Evolutionary conservation across 1,140 invertebrate species (phyloP), one percentile per base, ranked within the genome.

Genomic region (Zophobas morio): DNA sequence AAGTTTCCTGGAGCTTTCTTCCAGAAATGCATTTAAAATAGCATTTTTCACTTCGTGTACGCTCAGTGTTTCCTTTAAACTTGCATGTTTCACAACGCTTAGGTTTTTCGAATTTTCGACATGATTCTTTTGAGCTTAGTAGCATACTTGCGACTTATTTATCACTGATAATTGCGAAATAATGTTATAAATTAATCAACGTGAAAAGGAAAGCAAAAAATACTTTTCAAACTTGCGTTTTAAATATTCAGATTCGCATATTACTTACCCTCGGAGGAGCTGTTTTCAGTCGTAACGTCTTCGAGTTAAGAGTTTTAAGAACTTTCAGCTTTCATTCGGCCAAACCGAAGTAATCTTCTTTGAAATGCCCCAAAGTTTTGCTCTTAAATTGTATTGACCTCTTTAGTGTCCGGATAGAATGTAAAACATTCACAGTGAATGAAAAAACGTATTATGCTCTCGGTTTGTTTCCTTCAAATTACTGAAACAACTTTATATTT

Each of bases 21-120:
- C 39, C n/a, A 40, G 60, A 66, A 66, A 66, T 66, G 39, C 60
- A 66, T 66, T 66, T 66, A 66, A 66, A 66, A 66, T 66, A 1
- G 39, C 60, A 37, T 66, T 66, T 66, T 66, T 66, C 37, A 42
- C 60, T 39, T 39, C 49, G 20, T 20, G 20, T 5, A 20, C 42
- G 8, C 49, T 51, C 49, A 20, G 20, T 51, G 49, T 20, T 63
- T 63, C n/a, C 57, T 63, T 63, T 39, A 63, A 66, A 40, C 60
- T 66, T 66, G 4, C 37, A n/a, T 5, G 32, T 39, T 36, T n/a
- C 37, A 36, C 57, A 37, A 66, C 37, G 42, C n/a, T 42, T 66
- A 34, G 4, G n/a, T 20, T 51, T 51, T 51, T 20, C n/a, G 2
- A n/a, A 6, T 51, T 51, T 20, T 51, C 49, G 49, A 20, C 49